Base-by-base conservation (phyloP, 2,888 invertebrate species). In the Megalurothrips usitatus region DNA sequence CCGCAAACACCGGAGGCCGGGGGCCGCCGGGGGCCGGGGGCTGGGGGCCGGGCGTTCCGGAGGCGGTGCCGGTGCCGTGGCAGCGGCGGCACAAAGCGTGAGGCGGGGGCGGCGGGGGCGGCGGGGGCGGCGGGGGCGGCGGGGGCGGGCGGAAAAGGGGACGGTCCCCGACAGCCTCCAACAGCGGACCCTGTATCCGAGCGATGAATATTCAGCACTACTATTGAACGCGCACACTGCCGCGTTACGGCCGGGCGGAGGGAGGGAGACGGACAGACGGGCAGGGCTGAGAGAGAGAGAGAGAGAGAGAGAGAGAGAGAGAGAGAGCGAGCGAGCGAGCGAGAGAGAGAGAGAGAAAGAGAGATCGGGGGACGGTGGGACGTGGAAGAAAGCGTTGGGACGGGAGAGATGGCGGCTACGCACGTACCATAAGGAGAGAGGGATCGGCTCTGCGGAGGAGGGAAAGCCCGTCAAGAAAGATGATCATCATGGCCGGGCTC, bases 161-260 rank as follows among this genome's bases (percentile, higher is more conserved):
- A 43, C 34, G 34, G 52, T 52, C 52, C 17, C 49, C 49, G 34
- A 43, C 34, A 43, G 34, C 3, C 34, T 43, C 34, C 34, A 43
- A 43, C 34, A 43, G 34, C 34, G 52, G 52, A 52, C 52, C 19
- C 68, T 75, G 68, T 75, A 75, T 75, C 68, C 68, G 26, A 75
- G 26, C 68, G 68, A 75, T 75, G 68, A 75, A 75, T 75, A 75
- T 75, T 75, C 68, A 75, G 26, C 68, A 75, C 68, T 75, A 26
- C 68, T 75, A 75, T 75, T 75, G 68, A 75, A 75, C 68, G 68
- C 68, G 68, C 68, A 12, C 19, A 19, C 58, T 58, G 58, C 68
- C 9, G 68, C 23, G 68, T 23, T 11, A 23, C n/a, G 68, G 68
- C 68, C 68, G n/a, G 63, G 63, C 52, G 58, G 58, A 19, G 58